These are phyloP conservation scores for Habropoda laboriosa DNA, from an alignment of 1,140 invertebrate genomes.

Conservation along the genomic window DNA sequence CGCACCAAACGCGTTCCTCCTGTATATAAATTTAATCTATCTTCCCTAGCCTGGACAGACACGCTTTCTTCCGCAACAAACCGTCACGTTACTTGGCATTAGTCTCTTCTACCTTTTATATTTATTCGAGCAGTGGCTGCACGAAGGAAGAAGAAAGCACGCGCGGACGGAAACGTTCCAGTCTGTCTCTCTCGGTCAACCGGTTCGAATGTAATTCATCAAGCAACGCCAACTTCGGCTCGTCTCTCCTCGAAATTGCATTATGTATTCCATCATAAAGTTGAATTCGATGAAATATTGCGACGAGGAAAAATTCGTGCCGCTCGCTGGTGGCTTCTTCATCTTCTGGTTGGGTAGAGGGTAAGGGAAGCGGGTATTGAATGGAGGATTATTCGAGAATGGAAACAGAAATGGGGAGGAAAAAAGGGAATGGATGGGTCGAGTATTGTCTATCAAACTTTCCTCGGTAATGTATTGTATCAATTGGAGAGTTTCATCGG, in stretches of 20 bases:
- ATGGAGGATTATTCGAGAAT: neutral
- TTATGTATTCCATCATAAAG: conserved; percentile 43
- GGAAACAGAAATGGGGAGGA: too few relatives aligned
- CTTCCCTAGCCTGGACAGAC: conserved; percentile 33
- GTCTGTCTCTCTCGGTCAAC: conserved; percentile 25
- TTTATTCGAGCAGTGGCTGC: conserved; percentile 23
- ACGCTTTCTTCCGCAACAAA: conserved; percentile 15
- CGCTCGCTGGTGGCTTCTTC: neutral
- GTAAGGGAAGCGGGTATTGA: too few relatives aligned
- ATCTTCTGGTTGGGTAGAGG: too few relatives aligned
- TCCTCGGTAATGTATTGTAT: neutral
- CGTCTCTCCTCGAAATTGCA: conserved; percentile 32
- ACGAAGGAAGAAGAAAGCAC: too few relatives aligned
- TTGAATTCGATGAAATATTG: conserved; percentile 35
- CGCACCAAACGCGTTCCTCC: neutral
- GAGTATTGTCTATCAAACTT: neutral
- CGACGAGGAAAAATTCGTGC: neutral
- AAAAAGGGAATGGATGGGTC: neutral
- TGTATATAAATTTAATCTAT: conserved; percentile 38
- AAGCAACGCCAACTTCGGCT: conserved; percentile 10
- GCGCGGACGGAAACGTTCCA: neutral
- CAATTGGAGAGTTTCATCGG: too few relatives aligned
- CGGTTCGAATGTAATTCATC: conserved; percentile 35
- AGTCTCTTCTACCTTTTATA: conserved; percentile 29
- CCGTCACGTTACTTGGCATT: conserved; percentile 32